Base-by-base conservation (phyloP, 2,797 vertebrate genomes). In the Australoheros facetus region DNA sequence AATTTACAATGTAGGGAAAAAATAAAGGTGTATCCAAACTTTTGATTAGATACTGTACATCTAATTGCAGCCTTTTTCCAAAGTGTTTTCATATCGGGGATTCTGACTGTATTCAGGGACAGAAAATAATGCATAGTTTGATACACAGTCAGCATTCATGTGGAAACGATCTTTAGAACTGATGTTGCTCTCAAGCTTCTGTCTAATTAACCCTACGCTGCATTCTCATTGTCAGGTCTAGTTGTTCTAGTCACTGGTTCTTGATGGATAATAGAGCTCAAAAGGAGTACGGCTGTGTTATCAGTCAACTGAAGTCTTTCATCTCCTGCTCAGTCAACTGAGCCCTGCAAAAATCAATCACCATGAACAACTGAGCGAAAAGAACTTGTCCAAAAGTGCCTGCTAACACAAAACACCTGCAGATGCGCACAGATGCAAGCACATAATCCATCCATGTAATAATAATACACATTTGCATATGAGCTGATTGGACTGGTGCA, bases 321-420 rank as follows among this genome's bases (percentile, higher is more conserved):
- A 80, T 83, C 75, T 60, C 13, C 37, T 51, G 39, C 64, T 64
- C 3, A 74, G 62, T 77, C 54, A 4, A 23, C 37, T n/a, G 37
- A 83, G 53, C 14, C 12, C 17, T 21, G 34, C 0, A 16, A 64
- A 78, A 83, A 82, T 84, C 71, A 58, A 78, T 85, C 71, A 56
- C 54, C 28, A 7, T 19, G 34, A 72, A 66, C 70, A 72, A 56
- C 17, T 62, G 58, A 69, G 37, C 3, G 4, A 74, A 79, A 42
- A 56, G 2, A 79, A 71, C 48, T 42, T 2, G 8, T 39, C 16
- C 10, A 1, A 42, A 28, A 28, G 14, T 30, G 37, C 39, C 26
- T 62, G 62, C 21, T 7, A 14, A 74, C 13, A 54, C n/a, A 53
- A 13, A 77, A 83, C 55, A 57, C 26, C 26, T 69, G 64, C 64